Evolutionary conservation across 2,888 invertebrate genomes (phyloP).

Genomic region (Synanthedon andrenaeformis): DNA sequence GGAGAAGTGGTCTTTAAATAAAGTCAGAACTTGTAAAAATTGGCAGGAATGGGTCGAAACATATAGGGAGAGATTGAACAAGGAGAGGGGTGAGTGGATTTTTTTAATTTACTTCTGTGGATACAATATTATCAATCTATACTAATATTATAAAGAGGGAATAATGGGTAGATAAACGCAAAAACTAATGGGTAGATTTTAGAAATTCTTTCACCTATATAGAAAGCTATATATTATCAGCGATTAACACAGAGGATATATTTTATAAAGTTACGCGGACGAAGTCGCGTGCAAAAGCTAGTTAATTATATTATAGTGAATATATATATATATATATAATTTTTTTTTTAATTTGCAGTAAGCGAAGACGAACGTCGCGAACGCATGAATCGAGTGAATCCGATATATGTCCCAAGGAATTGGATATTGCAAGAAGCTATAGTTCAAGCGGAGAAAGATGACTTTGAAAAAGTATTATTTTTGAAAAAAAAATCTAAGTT

Average conservation of each 20-base stretch:
- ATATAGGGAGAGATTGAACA: conserved; percentile 37
- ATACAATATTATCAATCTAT: too few relatives aligned
- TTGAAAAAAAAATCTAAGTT: too few relatives aligned
- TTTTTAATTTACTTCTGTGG: too few relatives aligned
- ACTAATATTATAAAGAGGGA: too few relatives aligned
- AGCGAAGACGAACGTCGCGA: conserved; percentile 30
- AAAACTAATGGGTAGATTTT: too few relatives aligned
- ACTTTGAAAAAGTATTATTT: conserved; percentile 55
- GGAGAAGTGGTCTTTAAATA: conserved; percentile 59
- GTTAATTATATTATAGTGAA: too few relatives aligned
- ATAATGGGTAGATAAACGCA: too few relatives aligned
- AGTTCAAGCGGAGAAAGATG: conserved; percentile 71
- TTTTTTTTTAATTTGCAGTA: conserved; percentile 19
- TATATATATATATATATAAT: neutral
- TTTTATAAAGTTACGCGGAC: too few relatives aligned
- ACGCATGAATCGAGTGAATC: conserved; percentile 51
- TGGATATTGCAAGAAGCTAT: conserved; percentile 77
- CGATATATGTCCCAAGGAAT: conserved; percentile 73
- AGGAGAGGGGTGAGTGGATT: conserved; percentile 29
- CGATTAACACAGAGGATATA: too few relatives aligned
- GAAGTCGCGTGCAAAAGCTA: too few relatives aligned
- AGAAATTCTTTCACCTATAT: too few relatives aligned
- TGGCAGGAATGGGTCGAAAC: conserved; percentile 46
- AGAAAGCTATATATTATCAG: too few relatives aligned
- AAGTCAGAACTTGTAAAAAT: conserved; percentile 16